Evolutionary conservation across 2,113 vertebrate genomes (phyloP), one percentile per base, ranked within the genome.

Genomic region (Microtus ochrogaster): DNA sequence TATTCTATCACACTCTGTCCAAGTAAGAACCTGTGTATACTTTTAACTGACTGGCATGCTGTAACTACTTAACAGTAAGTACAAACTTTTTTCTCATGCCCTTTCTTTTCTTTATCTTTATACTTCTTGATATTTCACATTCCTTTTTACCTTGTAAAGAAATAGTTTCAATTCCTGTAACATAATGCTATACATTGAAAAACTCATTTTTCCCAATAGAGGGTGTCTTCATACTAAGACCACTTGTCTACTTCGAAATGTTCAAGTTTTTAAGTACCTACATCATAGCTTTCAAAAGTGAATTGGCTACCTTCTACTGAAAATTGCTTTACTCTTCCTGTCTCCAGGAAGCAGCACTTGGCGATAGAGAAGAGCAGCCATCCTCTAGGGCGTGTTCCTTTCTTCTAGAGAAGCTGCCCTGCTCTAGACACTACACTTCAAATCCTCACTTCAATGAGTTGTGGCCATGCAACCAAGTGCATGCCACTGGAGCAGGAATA

Each of bases 351-450:
- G n/a, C 78, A 89, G 39, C 33, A 73, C 58, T 81, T 73, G 66
- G 66, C 55, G 30, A 76, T 21, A 68, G 68, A 90, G 30, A 83
- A 14, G 14, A 11, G 44, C 7, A 89, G 49, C 28, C 88, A n/a
- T 44, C n/a, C 76, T 94, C 88, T 85, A 82, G 91, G 93, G 21
- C 79, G 39, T 73, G 68, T 65, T 83, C 47, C 39, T 79, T 94
- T 89, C 88, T 82, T 93, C 44, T 39, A 47, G 7, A 55, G 61
- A 47, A 92, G 73, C 72, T 92, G 78, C 33, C 94, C 28, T n/a
- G 17, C 73, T 94, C 87, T 6, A 13, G 85, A 94, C 2, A 22
- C 70, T 79, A 74, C 21, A 93, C 28, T 79, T 79, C 55, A 70
- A n/a, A 92, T 22, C 49, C 73, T 89, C 88, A 52, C 79, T 90